Base-by-base conservation (phyloP, 2,797 vertebrate genomes). In the Aulostomus chinensis region DNA sequence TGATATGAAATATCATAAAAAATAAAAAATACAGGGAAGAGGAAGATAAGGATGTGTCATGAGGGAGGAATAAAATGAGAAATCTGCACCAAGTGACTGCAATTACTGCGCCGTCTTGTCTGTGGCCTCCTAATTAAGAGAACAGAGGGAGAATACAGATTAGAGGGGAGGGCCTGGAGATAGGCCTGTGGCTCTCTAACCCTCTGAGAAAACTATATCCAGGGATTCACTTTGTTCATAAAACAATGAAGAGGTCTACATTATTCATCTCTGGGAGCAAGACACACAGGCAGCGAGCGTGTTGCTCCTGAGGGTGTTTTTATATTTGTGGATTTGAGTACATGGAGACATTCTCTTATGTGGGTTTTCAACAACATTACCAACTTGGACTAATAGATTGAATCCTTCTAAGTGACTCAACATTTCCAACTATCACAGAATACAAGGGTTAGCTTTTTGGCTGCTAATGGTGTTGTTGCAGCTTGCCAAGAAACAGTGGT, bases 111-210 rank as follows among this genome's bases (percentile, higher is more conserved):
- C 36, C 50, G 61, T 60, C 62, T 58, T 68, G 64, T 83, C 57
- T 49, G 22, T 32, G 37, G 72, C 49, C 49, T 63, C 33, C 73
- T 84, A 80, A 86, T 88, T 83, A 85, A 68, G 68, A 73, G 76
- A 73, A 81, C 56, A 83, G 65, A 73, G 73, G 30, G 37, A 56
- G 66, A 62, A 81, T 81, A 66, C 69, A 83, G 68, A 88, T 84
- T 60, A 67, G 42, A 49, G 50, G 41, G 58, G 68, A 58, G 71
- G 73, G 71, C 73, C 61, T 43, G 65, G 50, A 76, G 78, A 80
- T 63, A 67, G 68, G 78, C 83, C 75, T 53, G 54, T 81, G 72
- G 86, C 62, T 73, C 72, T 30, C 6, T 24, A 25, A 17, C 74
- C 82, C 69, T 68, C 40, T 34, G 68, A 71, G 79, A 68, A 42